A percentile compares a stretch with the other conserved stretches of the same genome.
phyloP scores from a whole-genome alignment of 2,888 invertebrate genomes.

The Hydraecia micacea region DNA sequence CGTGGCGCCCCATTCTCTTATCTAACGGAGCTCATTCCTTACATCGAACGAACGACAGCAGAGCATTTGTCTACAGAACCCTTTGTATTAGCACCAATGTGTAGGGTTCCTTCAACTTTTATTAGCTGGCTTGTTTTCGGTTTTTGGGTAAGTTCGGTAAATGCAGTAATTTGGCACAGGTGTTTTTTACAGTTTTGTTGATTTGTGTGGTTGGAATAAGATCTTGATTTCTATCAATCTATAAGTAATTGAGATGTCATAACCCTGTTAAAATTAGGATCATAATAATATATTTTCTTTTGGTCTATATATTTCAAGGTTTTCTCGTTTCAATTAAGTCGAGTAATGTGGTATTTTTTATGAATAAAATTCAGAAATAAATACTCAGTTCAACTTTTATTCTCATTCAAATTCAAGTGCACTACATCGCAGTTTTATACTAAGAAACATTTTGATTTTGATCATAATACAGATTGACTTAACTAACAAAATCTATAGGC shows the following conservation, averaged over 20 bases:
- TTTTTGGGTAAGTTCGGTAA: neutral
- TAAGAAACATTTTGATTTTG: neutral
- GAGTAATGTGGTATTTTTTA: neutral
- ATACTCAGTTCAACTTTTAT: neutral
- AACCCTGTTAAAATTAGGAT: too few relatives aligned
- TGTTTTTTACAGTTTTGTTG: too few relatives aligned
- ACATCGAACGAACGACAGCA: slow-evolving; percentile 77
- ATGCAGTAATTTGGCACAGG: neutral
- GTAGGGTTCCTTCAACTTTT: slow-evolving; percentile 59
- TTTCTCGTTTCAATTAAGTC: neutral
- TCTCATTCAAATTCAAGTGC: neutral
- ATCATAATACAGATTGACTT: neutral
- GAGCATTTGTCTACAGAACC: slow-evolving; percentile 74
- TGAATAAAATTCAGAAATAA: neutral
- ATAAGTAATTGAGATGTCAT: too few relatives aligned
- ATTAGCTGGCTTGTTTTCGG: slow-evolving; percentile 51
- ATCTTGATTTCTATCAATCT: neutral
- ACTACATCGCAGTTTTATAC: neutral
- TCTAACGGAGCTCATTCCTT: slow-evolving; percentile 81
- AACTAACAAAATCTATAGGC: neutral
- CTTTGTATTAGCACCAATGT: slow-evolving; percentile 66
- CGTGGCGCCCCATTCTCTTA: slow-evolving; percentile 76
- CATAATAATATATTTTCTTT: neutral
- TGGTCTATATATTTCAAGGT: neutral
- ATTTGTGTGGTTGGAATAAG: neutral